Evolutionary conservation across 2,888 invertebrate species (phyloP).

Genomic region (Lasioglossum malachurum): DNA sequence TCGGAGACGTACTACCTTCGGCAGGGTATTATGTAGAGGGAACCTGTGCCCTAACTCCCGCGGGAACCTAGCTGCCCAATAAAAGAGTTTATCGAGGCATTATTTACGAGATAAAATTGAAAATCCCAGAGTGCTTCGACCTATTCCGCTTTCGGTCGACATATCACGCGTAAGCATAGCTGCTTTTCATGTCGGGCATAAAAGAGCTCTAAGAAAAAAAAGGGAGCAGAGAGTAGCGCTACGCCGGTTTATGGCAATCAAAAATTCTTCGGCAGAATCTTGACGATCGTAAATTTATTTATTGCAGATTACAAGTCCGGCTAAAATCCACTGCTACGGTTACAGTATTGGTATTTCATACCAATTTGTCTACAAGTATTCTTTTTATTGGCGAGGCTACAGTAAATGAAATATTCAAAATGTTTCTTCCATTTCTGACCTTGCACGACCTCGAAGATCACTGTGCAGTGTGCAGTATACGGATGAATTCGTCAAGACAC

Average conservation of each 20-base stretch:
- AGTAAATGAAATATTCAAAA: too few relatives aligned
- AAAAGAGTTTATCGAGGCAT: slow-evolving; percentile 69
- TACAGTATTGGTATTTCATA: too few relatives aligned
- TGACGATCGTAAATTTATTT: slow-evolving; percentile 66
- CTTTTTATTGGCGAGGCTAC: too few relatives aligned
- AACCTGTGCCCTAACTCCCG: slow-evolving; percentile 39
- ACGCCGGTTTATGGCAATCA: slow-evolving; percentile 60
- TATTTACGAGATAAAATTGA: slow-evolving; percentile 65
- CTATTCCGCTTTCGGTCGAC: not conserved
- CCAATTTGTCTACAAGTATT: too few relatives aligned
- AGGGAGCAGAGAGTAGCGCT: not conserved
- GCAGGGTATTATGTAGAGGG: slow-evolving; percentile 45
- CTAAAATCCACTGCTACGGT: slow-evolving; percentile 44
- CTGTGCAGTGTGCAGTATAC: too few relatives aligned
- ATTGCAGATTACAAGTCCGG: slow-evolving; percentile 52
- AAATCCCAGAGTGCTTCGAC: slow-evolving; percentile 38
- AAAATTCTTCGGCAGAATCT: slow-evolving; percentile 62
- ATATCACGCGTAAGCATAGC: not conserved
- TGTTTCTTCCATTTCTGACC: too few relatives aligned
- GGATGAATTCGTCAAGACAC: too few relatives aligned
- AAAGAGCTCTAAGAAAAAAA: not conserved
- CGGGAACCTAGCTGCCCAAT: slow-evolving; percentile 50
- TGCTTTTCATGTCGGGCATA: not conserved
- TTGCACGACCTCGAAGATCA: too few relatives aligned
- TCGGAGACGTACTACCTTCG: slow-evolving; percentile 7